These are phyloP conservation scores for Phenganax marumi DNA, from an alignment of 92 coral and sea anemone genomes.

Conservation along the genomic window DNA sequence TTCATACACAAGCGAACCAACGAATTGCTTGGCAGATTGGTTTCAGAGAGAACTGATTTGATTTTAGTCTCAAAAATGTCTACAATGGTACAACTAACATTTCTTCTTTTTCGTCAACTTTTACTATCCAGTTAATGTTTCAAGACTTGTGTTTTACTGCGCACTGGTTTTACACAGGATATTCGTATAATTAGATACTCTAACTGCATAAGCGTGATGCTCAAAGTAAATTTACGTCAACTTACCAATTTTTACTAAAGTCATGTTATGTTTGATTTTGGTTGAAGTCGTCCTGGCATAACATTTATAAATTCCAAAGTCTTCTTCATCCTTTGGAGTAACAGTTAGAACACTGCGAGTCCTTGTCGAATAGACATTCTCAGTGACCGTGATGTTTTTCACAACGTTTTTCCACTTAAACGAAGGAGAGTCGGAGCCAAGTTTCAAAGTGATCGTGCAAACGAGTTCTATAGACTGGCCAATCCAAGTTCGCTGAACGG, in stretches of 20 bases:
- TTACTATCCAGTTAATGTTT: too few relatives aligned
- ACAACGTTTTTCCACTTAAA: conserved; percentile 20
- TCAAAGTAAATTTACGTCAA: background rate
- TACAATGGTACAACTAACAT: too few relatives aligned
- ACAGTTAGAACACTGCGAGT: background rate
- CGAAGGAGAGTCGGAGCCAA: conserved; percentile 26
- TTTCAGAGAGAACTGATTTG: too few relatives aligned
- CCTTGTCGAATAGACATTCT: background rate
- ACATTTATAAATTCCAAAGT: conserved; percentile 32
- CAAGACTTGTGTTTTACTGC: too few relatives aligned
- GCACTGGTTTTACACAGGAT: too few relatives aligned
- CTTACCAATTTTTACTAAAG: conserved; percentile 28
- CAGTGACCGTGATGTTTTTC: conserved; percentile 32
- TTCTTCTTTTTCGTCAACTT: too few relatives aligned
- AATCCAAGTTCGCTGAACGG: conserved; percentile 17
- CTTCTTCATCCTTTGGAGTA: conserved; percentile 12
- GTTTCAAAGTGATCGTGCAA: conserved; percentile 21
- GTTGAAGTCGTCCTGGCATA: background rate
- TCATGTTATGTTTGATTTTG: conserved; percentile 22
- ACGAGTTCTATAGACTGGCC: conserved; percentile 4
- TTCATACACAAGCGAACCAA: too few relatives aligned
- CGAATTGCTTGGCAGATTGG: too few relatives aligned
- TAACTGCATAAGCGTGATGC: background rate
- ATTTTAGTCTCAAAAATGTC: too few relatives aligned
- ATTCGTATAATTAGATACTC: background rate